These are phyloP conservation scores for Coranthus polyacanthus DNA, from an alignment of 2,797 vertebrate genomes.

Conservation along the genomic window DNA sequence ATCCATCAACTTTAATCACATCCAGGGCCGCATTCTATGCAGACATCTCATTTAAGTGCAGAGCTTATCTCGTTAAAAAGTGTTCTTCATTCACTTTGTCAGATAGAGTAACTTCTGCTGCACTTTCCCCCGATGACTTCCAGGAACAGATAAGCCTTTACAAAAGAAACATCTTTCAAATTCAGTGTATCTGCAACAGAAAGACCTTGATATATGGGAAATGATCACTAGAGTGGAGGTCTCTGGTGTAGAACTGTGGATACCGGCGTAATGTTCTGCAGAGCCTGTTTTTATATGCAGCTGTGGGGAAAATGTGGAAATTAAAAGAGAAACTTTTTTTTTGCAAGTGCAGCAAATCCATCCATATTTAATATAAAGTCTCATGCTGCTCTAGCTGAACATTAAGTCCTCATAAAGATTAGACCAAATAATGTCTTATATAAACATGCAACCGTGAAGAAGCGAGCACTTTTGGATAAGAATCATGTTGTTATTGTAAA, in stretches of 20 bases:
- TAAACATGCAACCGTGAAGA: slow-evolving; percentile 13
- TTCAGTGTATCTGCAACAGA: background rate
- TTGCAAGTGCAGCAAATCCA: slow-evolving; percentile 9
- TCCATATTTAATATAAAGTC: slow-evolving; percentile 11
- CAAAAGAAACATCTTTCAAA: slow-evolving; percentile 7
- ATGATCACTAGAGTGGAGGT: background rate
- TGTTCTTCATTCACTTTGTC: slow-evolving; percentile 23
- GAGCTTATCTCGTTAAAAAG: slow-evolving; percentile 25
- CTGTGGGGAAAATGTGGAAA: background rate
- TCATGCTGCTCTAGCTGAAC: background rate
- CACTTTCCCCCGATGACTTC: slow-evolving; percentile 17
- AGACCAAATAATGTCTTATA: slow-evolving; percentile 4
- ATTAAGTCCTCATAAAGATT: slow-evolving; percentile 1
- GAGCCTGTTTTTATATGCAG: slow-evolving; percentile 12
- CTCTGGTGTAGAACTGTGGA: slow-evolving; percentile 1
- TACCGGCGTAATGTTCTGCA: background rate
- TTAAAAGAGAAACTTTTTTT: slow-evolving; percentile 1
- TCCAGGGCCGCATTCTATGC: slow-evolving; percentile 8
- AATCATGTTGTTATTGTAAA: slow-evolving; percentile 1
- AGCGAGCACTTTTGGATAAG: background rate
- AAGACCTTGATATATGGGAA: background rate
- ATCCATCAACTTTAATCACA: slow-evolving; percentile 51
- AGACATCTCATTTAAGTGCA: slow-evolving; percentile 15
- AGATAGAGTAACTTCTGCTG: slow-evolving; percentile 30
- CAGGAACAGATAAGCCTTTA: slow-evolving; percentile 7